These are phyloP conservation scores for Scalopus aquaticus DNA, from an alignment of 2,113 vertebrate genomes.

Conservation along the genomic window DNA sequence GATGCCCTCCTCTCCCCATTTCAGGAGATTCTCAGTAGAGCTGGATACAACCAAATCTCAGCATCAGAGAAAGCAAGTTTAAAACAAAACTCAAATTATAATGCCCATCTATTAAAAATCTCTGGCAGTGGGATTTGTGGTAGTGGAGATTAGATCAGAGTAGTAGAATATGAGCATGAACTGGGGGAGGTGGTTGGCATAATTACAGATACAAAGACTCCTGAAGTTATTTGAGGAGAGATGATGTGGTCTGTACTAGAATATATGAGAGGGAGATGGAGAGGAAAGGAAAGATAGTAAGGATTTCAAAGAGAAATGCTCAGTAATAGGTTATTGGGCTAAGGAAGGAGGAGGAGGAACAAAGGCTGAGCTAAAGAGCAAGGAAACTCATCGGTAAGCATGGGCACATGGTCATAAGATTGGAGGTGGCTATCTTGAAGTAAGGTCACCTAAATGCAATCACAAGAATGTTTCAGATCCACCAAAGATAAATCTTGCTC, in stretches of 20 bases:
- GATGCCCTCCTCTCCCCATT: too few relatives aligned
- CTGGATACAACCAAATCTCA: neutral
- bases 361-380: neutral
- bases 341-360: neutral
- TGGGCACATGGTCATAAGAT: neutral
- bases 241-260: neutral
- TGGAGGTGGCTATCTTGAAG: neutral
- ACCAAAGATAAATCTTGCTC: neutral
- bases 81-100: neutral
- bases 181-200: rapidly evolving
- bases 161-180: neutral
- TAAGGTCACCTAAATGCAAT: neutral
- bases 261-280: rapidly evolving
- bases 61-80: neutral
- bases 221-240: neutral
- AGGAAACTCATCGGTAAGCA: neutral
- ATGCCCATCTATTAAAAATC: neutral
- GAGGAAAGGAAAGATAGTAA: neutral
- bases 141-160: neutral
- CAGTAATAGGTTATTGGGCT: neutral
- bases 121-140: neutral
- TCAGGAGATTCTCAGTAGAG: neutral
- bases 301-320: neutral
- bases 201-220: neutral
- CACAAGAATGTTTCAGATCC: neutral